Conservation (phyloP, 2,797 vertebrate species). For the Sebastes matsubarae region DNA sequence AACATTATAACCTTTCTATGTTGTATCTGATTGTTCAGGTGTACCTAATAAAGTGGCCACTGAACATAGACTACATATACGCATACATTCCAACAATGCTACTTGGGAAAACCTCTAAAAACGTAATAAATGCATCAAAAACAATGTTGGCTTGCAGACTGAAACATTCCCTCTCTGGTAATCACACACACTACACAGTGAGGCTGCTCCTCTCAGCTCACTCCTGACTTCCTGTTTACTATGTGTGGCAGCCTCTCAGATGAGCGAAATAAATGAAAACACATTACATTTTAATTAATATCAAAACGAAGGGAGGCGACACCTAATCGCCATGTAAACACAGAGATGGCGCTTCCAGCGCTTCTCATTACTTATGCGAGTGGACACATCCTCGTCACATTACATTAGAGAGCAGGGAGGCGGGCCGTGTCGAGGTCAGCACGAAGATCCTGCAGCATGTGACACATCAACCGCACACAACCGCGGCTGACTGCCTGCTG, state of each 20-base stretch:
- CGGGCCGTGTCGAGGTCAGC: constrained; percentile 35
- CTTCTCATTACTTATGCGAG: constrained; percentile 74
- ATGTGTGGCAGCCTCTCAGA: constrained; percentile 43
- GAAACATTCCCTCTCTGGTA: neutral
- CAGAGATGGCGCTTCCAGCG: constrained; percentile 66
- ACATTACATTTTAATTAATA: constrained; percentile 76
- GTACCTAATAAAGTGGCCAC: neutral
- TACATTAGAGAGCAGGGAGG: constrained; percentile 63
- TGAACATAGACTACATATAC: neutral
- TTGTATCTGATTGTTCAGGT: neutral
- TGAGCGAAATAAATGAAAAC: constrained; percentile 59
- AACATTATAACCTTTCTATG: neutral
- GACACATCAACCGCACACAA: neutral
- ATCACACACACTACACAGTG: neutral
- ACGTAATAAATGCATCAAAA: neutral
- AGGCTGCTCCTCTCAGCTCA: constrained; percentile 11
- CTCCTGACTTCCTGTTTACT: constrained; percentile 36
- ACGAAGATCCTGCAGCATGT: constrained; percentile 46
- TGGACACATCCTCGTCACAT: constrained; percentile 77
- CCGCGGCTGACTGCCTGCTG: constrained; percentile 10
- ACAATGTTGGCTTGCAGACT: neutral
- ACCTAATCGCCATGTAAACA: constrained; percentile 73
- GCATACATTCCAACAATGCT: neutral
- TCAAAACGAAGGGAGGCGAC: constrained; percentile 65
- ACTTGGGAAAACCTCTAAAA: neutral